These are phyloP conservation scores for Cassiopea xamachana DNA, from an alignment of 30 jellyfish, hydroid and myxozoan genomes.

Conservation along the genomic window DNA sequence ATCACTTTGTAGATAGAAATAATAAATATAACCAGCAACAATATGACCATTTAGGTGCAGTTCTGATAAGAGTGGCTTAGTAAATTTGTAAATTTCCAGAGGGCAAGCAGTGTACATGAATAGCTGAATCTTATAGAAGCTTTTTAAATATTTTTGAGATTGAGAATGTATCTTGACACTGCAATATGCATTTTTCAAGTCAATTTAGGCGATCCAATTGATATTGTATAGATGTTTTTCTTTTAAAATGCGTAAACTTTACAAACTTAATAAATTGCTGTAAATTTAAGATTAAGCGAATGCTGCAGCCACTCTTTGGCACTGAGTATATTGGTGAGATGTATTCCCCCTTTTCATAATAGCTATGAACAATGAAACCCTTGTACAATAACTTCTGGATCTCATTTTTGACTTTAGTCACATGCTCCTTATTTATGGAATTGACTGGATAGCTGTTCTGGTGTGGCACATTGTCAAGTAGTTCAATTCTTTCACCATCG, in stretches of 20 bases:
- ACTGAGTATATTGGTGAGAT: conserved; percentile 21
- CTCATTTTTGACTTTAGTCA: too few species aligned
- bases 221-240: not conserved
- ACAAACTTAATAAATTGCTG: conserved; percentile 7
- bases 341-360: conserved; percentile 6
- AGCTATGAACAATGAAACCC: not conserved
- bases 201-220: conserved; percentile 26
- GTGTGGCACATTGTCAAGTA: conserved; percentile 8
- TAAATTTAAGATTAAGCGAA: conserved; percentile 35
- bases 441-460: conserved; percentile 12
- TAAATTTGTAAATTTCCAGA: conserved; percentile 11
- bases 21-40: conserved; percentile 35
- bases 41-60: not conserved
- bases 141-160: not conserved
- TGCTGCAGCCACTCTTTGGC: conserved; percentile 54
- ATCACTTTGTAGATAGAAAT: conserved; percentile 9
- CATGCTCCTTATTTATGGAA: too few species aligned
- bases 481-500: conserved; percentile 15
- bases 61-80: conserved; percentile 23
- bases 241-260: conserved; percentile 31
- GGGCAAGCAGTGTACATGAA: not conserved
- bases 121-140: not conserved
- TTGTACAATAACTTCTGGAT: not conserved
- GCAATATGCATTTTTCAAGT: conserved; percentile 43
- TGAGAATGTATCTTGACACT: conserved; percentile 22